Base-by-base conservation (phyloP, 2,888 invertebrate species). In the Lagria hirta region DNA sequence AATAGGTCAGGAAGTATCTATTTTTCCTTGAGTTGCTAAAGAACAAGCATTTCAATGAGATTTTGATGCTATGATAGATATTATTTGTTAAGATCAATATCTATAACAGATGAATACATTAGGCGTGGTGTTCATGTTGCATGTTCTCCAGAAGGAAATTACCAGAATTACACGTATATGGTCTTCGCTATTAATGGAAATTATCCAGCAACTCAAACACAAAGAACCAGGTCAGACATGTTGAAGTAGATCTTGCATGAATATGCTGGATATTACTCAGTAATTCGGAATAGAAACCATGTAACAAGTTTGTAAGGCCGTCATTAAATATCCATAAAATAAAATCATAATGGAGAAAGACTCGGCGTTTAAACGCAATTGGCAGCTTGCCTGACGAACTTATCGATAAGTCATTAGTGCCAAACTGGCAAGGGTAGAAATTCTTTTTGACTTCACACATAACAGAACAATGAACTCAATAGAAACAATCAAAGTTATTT, bases 391-490 rank as follows among this genome's bases (percentile, higher is more conserved):
- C 43, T 48, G 48, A 48, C 45, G 34, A 36, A 48, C 32, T 43
- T 49, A 52, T 52, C 47, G 51, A 49, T 42, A 49, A 49, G 37
- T 28, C 49, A 52, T 52, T 52, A 52, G 43, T 38, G 32, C 8
- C 3, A 14, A 24, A 5, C 32, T 27, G 23, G 22, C 17, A 11
- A 28, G 29, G 37, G 28, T 26, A 28, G 28, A n/a, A n/a, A 22
- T 29, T 44, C 33, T 37, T 29, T 15, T 21, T 20, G 18, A 12
- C 4, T 26, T 17, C 24, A 15, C 26, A 43, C 26, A 30, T 13
- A 16, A 10, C 26, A 29, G 43, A 16, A 34, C 29, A 26, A 37
- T 30, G 24, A 24, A 37, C 36, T 18, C 37, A 14, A 36, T 23
- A 28, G 24, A 35, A 41, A 28, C 35, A 47, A 36, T 22, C 22